Conservation (phyloP, 2,113 vertebrate species). For the Barnardius zonarius region DNA sequence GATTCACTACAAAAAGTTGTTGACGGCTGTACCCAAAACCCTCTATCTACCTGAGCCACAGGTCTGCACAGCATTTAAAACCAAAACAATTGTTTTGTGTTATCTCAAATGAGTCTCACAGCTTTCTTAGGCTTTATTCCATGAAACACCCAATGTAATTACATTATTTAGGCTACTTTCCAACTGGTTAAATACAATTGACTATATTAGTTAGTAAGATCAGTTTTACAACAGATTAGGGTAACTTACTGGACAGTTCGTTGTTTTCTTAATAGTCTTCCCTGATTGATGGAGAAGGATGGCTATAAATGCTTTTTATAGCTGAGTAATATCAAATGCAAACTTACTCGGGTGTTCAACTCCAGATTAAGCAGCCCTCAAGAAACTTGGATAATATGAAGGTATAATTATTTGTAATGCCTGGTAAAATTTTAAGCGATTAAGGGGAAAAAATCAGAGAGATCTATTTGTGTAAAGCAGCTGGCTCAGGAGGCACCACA, state of each 20-base stretch:
- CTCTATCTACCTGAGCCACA: not conserved
- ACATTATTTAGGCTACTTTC: slow-evolving; percentile 38
- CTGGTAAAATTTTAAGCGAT: not conserved
- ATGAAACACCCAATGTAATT: not conserved
- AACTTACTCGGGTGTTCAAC: not conserved
- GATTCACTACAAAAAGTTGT: not conserved
- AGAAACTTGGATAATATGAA: not conserved
- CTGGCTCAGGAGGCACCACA: not conserved
- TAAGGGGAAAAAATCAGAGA: not conserved
- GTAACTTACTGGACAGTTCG: slow-evolving; percentile 53
- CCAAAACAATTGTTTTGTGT: not conserved
- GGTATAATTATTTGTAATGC: not conserved
- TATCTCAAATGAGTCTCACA: not conserved
- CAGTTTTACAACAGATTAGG: slow-evolving; percentile 39
- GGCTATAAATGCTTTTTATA: slow-evolving; percentile 49
- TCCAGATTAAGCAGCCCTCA: not conserved
- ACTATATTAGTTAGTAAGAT: slow-evolving; percentile 43
- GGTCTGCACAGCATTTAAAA: not conserved
- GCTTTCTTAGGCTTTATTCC: slow-evolving; percentile 28
- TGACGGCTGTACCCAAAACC: not conserved
- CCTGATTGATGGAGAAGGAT: slow-evolving; percentile 44
- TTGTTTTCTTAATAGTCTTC: slow-evolving; percentile 47
- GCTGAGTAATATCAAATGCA: not conserved
- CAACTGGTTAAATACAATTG: slow-evolving; percentile 40
- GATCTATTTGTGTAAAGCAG: not conserved